A percentile compares a stretch with the other conserved stretches of the same genome.
Evolutionary conservation across 2,113 vertebrate genomes (phyloP).

Genomic region (Arvicanthis niloticus): DNA sequence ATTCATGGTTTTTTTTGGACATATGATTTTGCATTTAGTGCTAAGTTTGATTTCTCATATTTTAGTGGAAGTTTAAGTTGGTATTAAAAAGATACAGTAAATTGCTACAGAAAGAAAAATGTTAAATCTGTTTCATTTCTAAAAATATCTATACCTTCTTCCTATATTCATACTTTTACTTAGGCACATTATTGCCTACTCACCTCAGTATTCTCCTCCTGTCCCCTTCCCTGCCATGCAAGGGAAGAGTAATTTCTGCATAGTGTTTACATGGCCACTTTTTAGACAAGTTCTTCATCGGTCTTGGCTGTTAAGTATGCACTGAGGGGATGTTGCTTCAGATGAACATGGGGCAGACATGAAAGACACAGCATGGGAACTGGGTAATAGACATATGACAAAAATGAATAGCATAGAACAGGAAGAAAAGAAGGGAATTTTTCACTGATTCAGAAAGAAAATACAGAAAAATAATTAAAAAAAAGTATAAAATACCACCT

Average conservation of each 20-base stretch:
- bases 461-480: background rate
- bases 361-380: background rate
- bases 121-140: conserved; percentile 27
- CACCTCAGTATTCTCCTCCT: background rate
- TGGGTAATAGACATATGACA: background rate
- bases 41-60: background rate
- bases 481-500: background rate
- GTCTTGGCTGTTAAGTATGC: background rate
- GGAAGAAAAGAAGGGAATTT: background rate
- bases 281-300: background rate
- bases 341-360: background rate
- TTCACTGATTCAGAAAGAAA: background rate
- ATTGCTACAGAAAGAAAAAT: conserved; percentile 23
- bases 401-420: background rate
- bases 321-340: background rate
- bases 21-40: conserved; percentile 3
- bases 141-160: conserved; percentile 20
- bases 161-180: conserved; percentile 9
- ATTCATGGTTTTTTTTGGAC: background rate
- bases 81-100: conserved; percentile 37
- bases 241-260: background rate
- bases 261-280: background rate
- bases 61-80: background rate
- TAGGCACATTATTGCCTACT: background rate
- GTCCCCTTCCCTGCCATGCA: background rate